Base-by-base conservation (phyloP, 1,140 invertebrate genomes). In the Eueides isabella region DNA sequence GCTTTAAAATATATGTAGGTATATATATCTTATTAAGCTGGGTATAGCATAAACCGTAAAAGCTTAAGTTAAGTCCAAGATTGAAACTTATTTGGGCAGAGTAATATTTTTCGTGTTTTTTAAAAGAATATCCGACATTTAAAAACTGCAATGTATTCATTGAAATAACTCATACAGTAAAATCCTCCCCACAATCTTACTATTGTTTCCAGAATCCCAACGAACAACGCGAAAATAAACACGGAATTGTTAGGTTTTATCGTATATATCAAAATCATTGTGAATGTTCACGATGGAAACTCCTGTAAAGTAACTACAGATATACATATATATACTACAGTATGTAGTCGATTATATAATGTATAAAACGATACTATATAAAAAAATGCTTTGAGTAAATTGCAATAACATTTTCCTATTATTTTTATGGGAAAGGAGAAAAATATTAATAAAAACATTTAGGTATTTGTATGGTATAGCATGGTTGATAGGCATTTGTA, bases 101-200 rank as follows among this genome's bases (percentile, higher is more conserved):
- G 6, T 19, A 55, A 55, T 55, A 26, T 55, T 2, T 55, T 55
- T 55, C 7, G 19, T 55, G n/a, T 23, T 55, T 55, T 7, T 55
- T 23, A 55, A 55, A 55, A 55, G 11, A 6, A 33, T 69, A 48
- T 48, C 19, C 41, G n/a, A 33, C 23, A 26, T 61, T 69, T 61
- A 61, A 69, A 69, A 69, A 61, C n/a, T 61, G 33, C 31, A 61
- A 61, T 26, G 44, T 69, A 61, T 69, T 69, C 67, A 69, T 31
- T 26, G 67, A 61, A 69, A 69, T 69, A 67, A 67, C 66, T 69
- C 67, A 61, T 35, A 69, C 44, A 69, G 67, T 61, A 33, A 33
- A 69, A 69, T 69, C 67, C 48, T 69, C 44, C 11, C 14, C 48
- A 41, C 55, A 69, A 69, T 69, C 67, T 61, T 69, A 61, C 67